Base-by-base conservation (phyloP, 2,888 invertebrate genomes). In the Diarsia dahlii region DNA sequence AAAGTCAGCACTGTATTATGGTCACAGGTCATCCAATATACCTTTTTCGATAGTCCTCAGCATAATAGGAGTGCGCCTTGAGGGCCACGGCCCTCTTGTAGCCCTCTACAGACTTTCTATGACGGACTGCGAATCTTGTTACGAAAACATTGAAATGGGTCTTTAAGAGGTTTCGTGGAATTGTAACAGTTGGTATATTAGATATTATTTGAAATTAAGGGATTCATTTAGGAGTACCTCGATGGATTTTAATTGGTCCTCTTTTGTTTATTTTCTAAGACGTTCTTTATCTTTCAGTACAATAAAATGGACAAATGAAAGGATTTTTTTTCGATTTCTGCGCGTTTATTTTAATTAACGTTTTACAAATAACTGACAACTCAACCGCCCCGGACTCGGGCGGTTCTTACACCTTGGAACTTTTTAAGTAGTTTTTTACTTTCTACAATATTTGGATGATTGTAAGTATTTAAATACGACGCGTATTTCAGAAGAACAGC, bases 81-180 rank as follows among this genome's bases (percentile, higher is more conserved):
- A 82, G 71, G 9, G 71, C 20, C 3, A 10, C 50, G 18, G 74
- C 39, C 68, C 68, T 74, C 84, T 74, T 54, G 20, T 12, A 62
- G 52, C 20, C 64, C 74, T 84, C 74, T 71, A 60, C 60, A 66
- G 18, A 13, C 28, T 28, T 50, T 69, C 46, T 54, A 56, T 79
- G 80, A 84, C 12, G 68, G 34, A 64, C 67, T 64, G 63, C 15
- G 52, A 74, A 62, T 68, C 68, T 84, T 80, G n/a, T 79, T 74
- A 71, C 4, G 28, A 71, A 74, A 71, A 71, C 74, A 74, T 74
- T 71, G 63, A 62, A 56, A 79, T 70, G 56, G 10, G 18, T 23
- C 39, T 64, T 64, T 23, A 62, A 23, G 13, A 52, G 18, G 45
- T 46, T 54, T 56, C 13, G 10, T 28, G 9, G 3, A 63, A 74